Base-by-base conservation (phyloP, 2,888 invertebrate species). In the Platynereis dumerilii region DNA sequence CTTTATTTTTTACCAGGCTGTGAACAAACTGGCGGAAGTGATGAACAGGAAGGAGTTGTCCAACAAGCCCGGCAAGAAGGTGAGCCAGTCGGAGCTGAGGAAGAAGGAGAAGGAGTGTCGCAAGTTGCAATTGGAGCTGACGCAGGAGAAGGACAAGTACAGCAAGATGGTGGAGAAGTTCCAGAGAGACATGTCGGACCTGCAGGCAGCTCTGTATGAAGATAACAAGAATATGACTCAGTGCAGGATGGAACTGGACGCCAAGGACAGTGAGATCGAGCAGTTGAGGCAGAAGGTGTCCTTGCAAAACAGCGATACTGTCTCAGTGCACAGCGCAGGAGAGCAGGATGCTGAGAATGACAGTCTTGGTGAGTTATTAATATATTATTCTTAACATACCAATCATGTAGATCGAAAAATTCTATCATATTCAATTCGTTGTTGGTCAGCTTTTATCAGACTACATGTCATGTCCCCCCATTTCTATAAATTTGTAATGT, bases 21-120 rank as follows among this genome's bases (percentile, higher is more conserved):
- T 98, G 71, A 95, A 96, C 85, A 99, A 98, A 83, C 87, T 99
- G 71, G 95, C 96, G 3, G 96, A 98, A 86, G 93, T 98, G 68
- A 92, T 98, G 92, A 95, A 96, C 84, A 90, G 96, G 79, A 94
- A 92, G 81, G 92, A 92, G 45, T 89, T 90, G 57, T 64, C 73
- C 28, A 61, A 27, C 2, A 67, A 65, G 55, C 75, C 72, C 28
- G 90, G 89, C 79, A 92, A 92, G 86, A 76, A 76, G 39, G 73
- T 73, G 34, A 68, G 58, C 52, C 69, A 75, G 0, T 90, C 90
- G 3, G 92, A 93, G 82, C 82, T 92, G 71, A 87, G 91, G 72
- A 91, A 93, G 80, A 96, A 95, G 80, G 97, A 73, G 29, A 73
- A 74, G 54, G 74, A 74, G 56, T 70, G 62, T 29, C 58, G 71